Conservation (phyloP, 2,797 vertebrate genomes). For the Rhinoraja longicauda region DNA sequence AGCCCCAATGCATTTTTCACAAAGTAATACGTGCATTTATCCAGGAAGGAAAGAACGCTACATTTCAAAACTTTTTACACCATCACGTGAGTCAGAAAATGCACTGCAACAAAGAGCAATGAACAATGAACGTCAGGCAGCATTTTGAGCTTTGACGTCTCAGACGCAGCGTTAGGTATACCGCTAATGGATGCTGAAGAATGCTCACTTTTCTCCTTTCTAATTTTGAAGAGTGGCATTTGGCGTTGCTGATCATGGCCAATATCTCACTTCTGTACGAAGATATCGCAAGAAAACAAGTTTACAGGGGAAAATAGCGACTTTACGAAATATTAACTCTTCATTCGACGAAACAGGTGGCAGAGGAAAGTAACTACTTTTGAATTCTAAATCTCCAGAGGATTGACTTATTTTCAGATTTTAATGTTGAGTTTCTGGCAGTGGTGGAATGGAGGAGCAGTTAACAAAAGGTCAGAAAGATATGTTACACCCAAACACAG, state of each 20-base stretch:
- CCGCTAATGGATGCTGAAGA: not conserved
- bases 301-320: too few species aligned
- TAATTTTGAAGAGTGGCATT: slow-evolving; percentile 5
- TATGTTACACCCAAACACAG: slow-evolving; percentile 40
- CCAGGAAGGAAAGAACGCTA: not conserved
- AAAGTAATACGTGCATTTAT: not conserved
- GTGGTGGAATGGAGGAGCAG: slow-evolving; percentile 39
- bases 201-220: slow-evolving; percentile 18
- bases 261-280: not conserved
- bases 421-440: slow-evolving; percentile 29
- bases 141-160: too few species aligned
- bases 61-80: not conserved
- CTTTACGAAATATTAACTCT: not conserved
- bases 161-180: not conserved
- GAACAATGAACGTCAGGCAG: too few species aligned
- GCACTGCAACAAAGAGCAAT: not conserved
- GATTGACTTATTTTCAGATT: slow-evolving; percentile 31
- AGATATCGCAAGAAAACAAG: slow-evolving; percentile 12
- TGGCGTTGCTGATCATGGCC: not conserved
- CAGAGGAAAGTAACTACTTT: not conserved
- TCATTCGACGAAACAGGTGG: not conserved
- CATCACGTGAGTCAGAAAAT: not conserved
- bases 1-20: not conserved
- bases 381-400: slow-evolving; percentile 22
- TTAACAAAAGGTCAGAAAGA: slow-evolving; percentile 41